A percentile compares a stretch with the other conserved stretches of the same genome.
Conservation (phyloP, 2,113 vertebrate genomes). For the Pollachius pollachius region DNA sequence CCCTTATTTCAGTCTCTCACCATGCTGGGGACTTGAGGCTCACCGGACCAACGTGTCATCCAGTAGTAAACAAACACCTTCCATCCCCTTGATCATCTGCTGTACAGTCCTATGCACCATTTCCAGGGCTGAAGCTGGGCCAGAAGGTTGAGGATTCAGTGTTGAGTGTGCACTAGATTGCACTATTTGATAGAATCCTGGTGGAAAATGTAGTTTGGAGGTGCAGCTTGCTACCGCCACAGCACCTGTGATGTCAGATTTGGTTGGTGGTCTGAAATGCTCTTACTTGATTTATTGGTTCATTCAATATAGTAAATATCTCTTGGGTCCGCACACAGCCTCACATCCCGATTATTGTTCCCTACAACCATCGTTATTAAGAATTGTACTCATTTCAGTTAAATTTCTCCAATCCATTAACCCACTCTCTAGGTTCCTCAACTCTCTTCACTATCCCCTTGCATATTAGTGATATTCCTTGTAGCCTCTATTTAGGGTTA, state of each 20-base stretch:
- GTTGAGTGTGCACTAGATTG: conserved; percentile 5
- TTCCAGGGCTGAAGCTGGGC: neutral
- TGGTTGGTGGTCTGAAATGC: neutral
- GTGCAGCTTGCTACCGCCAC: neutral
- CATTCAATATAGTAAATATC: neutral
- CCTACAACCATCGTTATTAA: too few relatives aligned
- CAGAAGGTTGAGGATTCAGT: too few relatives aligned
- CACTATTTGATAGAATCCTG: neutral
- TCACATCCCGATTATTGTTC: neutral
- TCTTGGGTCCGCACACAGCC: neutral
- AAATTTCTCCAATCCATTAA: neutral
- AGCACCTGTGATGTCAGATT: conserved; percentile 2
- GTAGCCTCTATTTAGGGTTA: neutral
- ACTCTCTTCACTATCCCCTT: neutral
- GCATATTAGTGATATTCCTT: neutral
- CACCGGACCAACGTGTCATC: neutral
- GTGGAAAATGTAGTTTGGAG: too few relatives aligned
- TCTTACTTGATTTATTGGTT: conserved; percentile 4
- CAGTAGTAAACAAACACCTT: conserved; percentile 3
- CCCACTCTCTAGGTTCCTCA: neutral
- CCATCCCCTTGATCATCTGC: conserved; percentile 9
- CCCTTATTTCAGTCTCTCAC: conserved; percentile 2
- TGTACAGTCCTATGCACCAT: conserved; percentile 4
- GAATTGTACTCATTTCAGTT: too few relatives aligned
- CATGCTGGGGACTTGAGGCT: neutral